A percentile compares a stretch with the other conserved stretches of the same genome.
Evolutionary conservation across 2,113 vertebrate species (phyloP).

Genomic region (Petrocephalus microphthalmus): DNA sequence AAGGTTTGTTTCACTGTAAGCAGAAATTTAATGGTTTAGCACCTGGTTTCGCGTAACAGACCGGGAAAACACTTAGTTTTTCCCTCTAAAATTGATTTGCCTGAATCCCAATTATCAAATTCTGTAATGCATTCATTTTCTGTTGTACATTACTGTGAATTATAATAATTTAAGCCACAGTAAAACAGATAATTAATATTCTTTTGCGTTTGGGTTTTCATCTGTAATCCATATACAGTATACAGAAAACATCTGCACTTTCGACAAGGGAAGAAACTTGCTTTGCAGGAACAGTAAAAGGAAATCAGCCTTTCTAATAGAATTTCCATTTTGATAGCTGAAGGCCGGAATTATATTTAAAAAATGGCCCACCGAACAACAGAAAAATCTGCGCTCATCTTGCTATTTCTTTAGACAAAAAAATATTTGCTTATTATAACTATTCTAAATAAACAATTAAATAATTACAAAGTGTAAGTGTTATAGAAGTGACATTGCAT

Average conservation of each 20-base stretch:
- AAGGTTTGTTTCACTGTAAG: background rate
- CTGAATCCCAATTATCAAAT: background rate
- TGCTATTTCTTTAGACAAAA: background rate
- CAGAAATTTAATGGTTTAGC: background rate
- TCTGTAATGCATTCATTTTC: background rate
- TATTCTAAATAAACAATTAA: background rate
- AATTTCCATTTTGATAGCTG: constrained; percentile 34
- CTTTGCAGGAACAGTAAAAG: constrained; percentile 24
- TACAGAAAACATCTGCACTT: constrained; percentile 36
- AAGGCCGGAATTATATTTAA: constrained; percentile 34
- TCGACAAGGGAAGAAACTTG: constrained; percentile 24
- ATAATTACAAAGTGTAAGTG: background rate
- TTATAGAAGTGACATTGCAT: background rate
- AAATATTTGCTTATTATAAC: background rate
- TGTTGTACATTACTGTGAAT: background rate
- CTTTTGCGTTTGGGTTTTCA: constrained; percentile 29
- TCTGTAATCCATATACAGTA: constrained; percentile 35
- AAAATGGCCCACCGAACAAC: constrained; percentile 25
- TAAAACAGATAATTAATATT: constrained; percentile 22
- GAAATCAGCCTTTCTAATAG: constrained; percentile 36
- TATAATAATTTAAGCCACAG: background rate
- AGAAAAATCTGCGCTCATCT: constrained; percentile 17
- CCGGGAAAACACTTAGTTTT: background rate
- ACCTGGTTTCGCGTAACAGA: background rate
- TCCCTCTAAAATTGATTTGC: background rate